phyloP scores from a whole-genome alignment of 2,888 invertebrate species.

The Pteria penguin region DNA sequence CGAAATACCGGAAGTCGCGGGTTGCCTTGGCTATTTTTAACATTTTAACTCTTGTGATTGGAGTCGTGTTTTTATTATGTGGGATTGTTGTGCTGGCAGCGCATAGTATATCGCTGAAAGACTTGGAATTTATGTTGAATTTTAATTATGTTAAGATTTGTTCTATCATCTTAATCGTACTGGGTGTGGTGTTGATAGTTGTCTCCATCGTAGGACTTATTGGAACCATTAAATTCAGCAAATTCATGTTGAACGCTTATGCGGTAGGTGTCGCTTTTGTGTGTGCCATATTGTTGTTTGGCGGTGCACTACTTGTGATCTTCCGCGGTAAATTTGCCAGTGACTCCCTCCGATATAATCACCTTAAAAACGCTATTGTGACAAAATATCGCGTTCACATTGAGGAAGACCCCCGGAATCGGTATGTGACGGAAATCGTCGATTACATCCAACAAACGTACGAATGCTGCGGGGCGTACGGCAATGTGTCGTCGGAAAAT shows the following conservation, averaged over 20 bases:
- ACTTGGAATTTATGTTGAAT: neutral
- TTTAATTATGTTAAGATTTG: neutral
- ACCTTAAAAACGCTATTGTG: neutral
- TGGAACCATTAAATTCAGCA: neutral
- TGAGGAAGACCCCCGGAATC: neutral
- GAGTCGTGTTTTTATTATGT: neutral
- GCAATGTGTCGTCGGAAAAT: neutral
- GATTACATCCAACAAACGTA: neutral
- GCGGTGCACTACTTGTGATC: neutral
- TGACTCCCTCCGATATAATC: neutral
- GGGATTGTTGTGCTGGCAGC: neutral
- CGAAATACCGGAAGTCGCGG: neutral
- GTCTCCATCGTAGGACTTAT: neutral
- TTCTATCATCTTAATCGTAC: neutral
- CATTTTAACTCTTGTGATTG: neutral
- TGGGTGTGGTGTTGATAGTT: neutral
- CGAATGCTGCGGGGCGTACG: neutral
- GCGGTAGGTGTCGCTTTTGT: neutral
- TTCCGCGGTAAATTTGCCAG: neutral
- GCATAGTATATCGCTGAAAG: neutral
- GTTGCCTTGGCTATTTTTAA: neutral
- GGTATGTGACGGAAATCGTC: neutral
- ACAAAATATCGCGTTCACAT: neutral
- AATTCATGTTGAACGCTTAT: neutral
- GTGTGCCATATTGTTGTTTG: neutral